phyloP scores from a whole-genome alignment of 2,113 vertebrate genomes.

The Leiothrix lutea region DNA sequence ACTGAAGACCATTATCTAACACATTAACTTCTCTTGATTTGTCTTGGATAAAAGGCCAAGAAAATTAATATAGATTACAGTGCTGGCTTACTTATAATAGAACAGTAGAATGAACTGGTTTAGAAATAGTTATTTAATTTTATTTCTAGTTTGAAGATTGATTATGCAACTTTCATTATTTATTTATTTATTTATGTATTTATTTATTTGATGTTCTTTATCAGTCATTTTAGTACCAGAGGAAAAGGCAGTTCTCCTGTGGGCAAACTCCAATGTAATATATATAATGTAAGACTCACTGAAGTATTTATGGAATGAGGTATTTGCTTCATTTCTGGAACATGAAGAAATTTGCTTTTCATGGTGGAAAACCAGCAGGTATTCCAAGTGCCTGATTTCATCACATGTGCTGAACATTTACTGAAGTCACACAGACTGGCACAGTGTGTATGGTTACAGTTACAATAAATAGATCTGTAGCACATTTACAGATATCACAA shows the following conservation, averaged over 20 bases:
- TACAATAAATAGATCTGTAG: background rate
- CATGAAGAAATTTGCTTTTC: background rate
- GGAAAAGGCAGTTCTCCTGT: background rate
- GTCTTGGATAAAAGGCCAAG: background rate
- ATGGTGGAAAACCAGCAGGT: background rate
- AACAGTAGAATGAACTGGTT: background rate
- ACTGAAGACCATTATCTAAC: background rate
- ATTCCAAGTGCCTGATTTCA: background rate
- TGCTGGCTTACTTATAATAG: background rate
- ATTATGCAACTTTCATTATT: background rate
- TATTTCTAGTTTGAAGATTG: background rate
- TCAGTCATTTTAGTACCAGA: background rate
- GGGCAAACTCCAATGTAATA: background rate
- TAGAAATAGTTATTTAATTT: slow-evolving; percentile 5
- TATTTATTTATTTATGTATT: slow-evolving; percentile 38
- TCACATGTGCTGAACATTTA: background rate
- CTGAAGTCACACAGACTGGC: background rate
- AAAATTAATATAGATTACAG: background rate
- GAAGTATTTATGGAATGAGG: slow-evolving; percentile 9
- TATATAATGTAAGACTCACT: background rate
- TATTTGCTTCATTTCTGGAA: background rate
- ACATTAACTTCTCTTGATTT: background rate
- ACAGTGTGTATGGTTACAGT: background rate
- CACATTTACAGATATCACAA: background rate
- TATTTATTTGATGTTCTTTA: slow-evolving; percentile 23